These are phyloP conservation scores for Coenonympha arcania DNA, from an alignment of 2,888 invertebrate genomes.

Conservation along the genomic window DNA sequence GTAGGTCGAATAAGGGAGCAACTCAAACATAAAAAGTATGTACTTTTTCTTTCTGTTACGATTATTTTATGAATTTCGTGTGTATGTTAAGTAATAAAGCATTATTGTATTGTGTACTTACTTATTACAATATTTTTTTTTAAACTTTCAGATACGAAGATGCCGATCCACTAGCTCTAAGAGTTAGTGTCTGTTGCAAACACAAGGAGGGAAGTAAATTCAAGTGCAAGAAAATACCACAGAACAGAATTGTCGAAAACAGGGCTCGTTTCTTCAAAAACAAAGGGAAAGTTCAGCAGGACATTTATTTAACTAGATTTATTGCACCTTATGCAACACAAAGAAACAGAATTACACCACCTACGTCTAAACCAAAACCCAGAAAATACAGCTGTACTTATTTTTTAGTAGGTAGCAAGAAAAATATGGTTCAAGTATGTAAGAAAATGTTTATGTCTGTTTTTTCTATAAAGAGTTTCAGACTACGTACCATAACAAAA, in stretches of 20 bases:
- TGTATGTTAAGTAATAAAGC: too few species aligned
- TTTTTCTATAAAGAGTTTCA: constrained; percentile 10
- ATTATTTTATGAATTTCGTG: too few species aligned
- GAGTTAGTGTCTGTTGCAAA: neutral
- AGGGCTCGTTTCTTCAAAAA: constrained; percentile 1
- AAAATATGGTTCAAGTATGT: constrained; percentile 2
- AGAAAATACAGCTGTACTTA: neutral
- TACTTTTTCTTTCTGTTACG: too few species aligned
- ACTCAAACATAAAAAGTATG: too few species aligned
- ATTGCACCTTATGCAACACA: constrained; percentile 9
- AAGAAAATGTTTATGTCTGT: constrained; percentile 6
- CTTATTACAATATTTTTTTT: too few species aligned
- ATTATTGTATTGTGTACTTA: too few species aligned
- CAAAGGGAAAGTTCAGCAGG: neutral
- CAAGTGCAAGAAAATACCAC: constrained; percentile 1
- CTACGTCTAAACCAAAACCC: constrained; percentile 6
- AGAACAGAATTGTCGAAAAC: constrained; percentile 1
- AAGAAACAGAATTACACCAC: constrained; percentile 8
- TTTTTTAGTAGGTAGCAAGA: constrained; percentile 4
- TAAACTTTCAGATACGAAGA: constrained; percentile 1
- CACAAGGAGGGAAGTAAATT: constrained; percentile 1
- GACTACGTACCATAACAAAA: constrained; percentile 7
- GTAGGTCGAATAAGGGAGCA: too few species aligned
- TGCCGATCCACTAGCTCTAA: constrained; percentile 2
- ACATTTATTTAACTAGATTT: constrained; percentile 5